Evolutionary conservation across 2,113 vertebrate genomes (phyloP).

Genomic region (Nibea albiflora): DNA sequence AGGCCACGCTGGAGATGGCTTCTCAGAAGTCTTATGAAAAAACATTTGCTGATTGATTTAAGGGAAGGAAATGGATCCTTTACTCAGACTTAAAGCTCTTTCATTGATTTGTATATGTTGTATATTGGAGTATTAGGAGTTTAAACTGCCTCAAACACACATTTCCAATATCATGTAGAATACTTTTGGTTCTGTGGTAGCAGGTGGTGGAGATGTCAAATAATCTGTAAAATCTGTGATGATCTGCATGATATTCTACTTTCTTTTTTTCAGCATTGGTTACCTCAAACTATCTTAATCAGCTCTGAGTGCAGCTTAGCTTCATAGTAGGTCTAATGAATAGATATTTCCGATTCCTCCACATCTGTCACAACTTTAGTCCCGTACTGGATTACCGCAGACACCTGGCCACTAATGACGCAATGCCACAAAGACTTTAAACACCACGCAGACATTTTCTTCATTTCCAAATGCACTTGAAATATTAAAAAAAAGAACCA

Average conservation of each 20-base stretch:
- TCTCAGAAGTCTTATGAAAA: not conserved
- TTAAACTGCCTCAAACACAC: not conserved
- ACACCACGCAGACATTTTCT: not conserved
- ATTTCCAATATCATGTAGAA: not conserved
- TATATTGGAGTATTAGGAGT: not conserved
- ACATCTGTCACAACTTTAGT: constrained; percentile 1
- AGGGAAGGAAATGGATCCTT: not conserved
- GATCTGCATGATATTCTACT: no score
- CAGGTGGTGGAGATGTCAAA: no score
- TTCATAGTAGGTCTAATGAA: not conserved
- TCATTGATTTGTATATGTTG: not conserved
- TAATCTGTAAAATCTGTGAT: no score
- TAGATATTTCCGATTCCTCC: not conserved
- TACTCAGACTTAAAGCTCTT: not conserved
- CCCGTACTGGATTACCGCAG: not conserved
- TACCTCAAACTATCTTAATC: not conserved
- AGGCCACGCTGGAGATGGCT: not conserved
- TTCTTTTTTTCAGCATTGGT: no score
- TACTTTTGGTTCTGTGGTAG: no score
- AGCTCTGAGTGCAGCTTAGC: not conserved
- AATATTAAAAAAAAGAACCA: not conserved
- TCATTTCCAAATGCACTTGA: not conserved
- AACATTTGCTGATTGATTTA: not conserved
- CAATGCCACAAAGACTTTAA: not conserved
- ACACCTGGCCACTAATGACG: not conserved